Evolutionary conservation across 2,113 vertebrate genomes (phyloP), one percentile per base, ranked within the genome.

Genomic region (Prunella himalayana): DNA sequence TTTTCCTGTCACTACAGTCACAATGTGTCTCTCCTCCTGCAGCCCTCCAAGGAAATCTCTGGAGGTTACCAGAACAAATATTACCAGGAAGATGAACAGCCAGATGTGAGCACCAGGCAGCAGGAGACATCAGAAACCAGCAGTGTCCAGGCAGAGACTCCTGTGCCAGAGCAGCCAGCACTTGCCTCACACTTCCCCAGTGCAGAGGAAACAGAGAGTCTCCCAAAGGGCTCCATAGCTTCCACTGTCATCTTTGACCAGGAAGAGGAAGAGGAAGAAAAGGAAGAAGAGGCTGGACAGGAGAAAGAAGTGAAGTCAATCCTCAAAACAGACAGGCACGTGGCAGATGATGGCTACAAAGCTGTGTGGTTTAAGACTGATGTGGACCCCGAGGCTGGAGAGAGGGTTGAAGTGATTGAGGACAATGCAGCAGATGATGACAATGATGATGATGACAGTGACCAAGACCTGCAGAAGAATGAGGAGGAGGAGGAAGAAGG

Each of bases 361-460:
- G 96, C 96, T 23, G 96, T 97, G 80, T 97, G 96, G 96, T 97
- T 97, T 68, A 92, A 92, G 86, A 92, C 91, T 5, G 95, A 95
- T 65, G 91, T 96, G 60, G 95, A 96, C 44, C 95, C 95, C 3
- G 86, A 93, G 22, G 95, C 73, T 85, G 92, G 72, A 90, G 92
- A 95, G 31, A 88, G 9, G 10, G 41, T 92, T 47, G 17, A 88
- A 59, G 76, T 96, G 80, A 96, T 95, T 44, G 83, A 94, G 76
- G 27, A 90, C 71, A 61, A 15, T 28, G 64, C 54, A 90, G 71
- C 28, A 64, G 73, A 23, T 5, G 76, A 59, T 41, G 78, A 39
- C 31, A 87, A 66, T 65, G 75, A 75, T 30, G 45, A 22, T 5
- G 63, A 69, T 57, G 82, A 84, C 63, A 88, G 82, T 51, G 91